Evolutionary conservation across 1,140 invertebrate genomes (phyloP), one percentile per base, ranked within the genome.

Genomic region (Prorops nasuta): DNA sequence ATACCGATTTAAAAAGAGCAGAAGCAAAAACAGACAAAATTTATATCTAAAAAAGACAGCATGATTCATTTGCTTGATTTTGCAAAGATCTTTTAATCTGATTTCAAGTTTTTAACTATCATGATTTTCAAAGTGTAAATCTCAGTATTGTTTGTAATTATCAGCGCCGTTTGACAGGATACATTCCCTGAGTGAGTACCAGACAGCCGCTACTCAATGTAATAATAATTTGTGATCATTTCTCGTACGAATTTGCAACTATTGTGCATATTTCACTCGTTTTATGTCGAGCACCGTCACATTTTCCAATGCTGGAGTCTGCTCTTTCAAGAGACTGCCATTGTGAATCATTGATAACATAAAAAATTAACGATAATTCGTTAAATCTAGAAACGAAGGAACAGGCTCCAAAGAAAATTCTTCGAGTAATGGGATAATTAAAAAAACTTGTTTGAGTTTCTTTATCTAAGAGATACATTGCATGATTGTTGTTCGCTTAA

Each of bases 111-210:
- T 12, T 28, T n/a, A 69, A 69, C 59, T 60, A 67, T 71, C 70
- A 72, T 72, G 66, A 72, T 75, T n/a, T 75, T 75, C 72, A 74
- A 75, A 75, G 69, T 74, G 68, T 75, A 75, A 75, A 75, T 72
- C 72, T 73, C 71, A 73, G 72, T 75, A 75, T 74, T 75, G 72
- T 75, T 75, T 75, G 64, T 72, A 75, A 75, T 75, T 75, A 75
- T 75, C 72, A 75, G 72, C 72, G 72, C 72, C 72, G 73, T 75
- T 75, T 75, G 72, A 75, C 72, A 75, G 72, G 72, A 75, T 69
- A 72, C 67, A 75, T 75, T 75, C 72, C 72, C 71, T 75, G 70
- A 75, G 72, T 75, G 72, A 75, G 72, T 75, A 75, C 69, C 71
- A 71, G 72, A 75, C 67, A 74, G 72, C 68, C 72, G 72, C 71